These are phyloP conservation scores for Colaptes auratus DNA, from an alignment of 2,113 vertebrate genomes.

Conservation along the genomic window DNA sequence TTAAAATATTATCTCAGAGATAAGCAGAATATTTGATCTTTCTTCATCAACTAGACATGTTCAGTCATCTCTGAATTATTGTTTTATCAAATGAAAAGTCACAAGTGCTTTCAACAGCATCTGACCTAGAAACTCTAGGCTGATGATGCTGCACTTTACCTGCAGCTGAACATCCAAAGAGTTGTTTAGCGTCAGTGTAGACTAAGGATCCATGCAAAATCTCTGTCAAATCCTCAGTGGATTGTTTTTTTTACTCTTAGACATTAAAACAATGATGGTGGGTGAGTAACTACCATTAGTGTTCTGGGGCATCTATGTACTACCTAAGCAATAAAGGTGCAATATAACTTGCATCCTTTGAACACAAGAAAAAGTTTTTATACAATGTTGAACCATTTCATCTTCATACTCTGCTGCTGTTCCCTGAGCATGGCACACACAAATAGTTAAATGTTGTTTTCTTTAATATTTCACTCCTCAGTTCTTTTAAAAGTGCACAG, in stretches of 20 bases:
- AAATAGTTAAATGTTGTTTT: background rate
- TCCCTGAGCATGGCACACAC: background rate
- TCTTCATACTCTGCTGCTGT: background rate
- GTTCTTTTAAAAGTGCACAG: background rate
- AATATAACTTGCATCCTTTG: background rate
- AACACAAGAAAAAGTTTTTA: background rate
- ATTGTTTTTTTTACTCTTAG: background rate
- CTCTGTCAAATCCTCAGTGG: background rate
- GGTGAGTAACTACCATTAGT: background rate
- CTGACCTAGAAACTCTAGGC: conserved; percentile 5
- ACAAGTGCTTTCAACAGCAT: background rate
- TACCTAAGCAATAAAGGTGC: background rate
- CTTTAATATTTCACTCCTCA: background rate
- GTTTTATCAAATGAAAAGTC: conserved; percentile 19
- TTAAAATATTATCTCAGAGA: background rate
- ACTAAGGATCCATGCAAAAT: background rate
- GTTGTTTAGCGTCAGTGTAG: background rate
- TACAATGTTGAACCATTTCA: background rate
- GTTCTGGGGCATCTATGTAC: background rate
- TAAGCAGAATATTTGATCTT: background rate
- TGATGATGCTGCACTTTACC: background rate
- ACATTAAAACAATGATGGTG: background rate
- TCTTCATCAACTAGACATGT: background rate
- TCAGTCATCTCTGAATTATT: conserved; percentile 50
- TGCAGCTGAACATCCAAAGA: background rate